A percentile compares a stretch with the other conserved stretches of the same genome.
Conservation (phyloP, 2,888 invertebrate genomes). For the Maniola hyperantus region DNA sequence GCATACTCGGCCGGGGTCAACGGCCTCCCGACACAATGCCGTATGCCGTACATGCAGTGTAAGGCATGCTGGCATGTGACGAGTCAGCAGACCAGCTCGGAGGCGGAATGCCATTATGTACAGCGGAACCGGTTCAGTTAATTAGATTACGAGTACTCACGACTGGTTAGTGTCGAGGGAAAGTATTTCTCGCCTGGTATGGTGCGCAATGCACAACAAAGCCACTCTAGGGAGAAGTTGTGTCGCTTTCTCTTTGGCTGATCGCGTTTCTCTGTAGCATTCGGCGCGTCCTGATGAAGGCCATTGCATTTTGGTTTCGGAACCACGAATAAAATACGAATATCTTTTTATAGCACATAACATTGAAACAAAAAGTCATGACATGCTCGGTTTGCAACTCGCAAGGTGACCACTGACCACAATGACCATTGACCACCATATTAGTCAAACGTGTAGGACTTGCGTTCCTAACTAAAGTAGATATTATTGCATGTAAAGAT, state of each 20-base stretch:
- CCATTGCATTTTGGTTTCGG: too few species aligned
- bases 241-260: neutral
- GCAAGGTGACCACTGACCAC: too few species aligned
- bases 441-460: too few species aligned
- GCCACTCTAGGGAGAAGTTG: neutral
- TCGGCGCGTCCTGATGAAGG: too few species aligned
- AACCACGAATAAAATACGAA: too few species aligned
- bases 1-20: constrained; percentile 10
- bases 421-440: too few species aligned
- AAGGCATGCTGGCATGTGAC: neutral
- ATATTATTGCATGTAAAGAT: too few species aligned
- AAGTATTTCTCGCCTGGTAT: neutral
- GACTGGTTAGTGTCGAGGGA: neutral
- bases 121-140: neutral
- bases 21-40: neutral
- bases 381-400: too few species aligned
- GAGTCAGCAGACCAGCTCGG: neutral
- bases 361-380: too few species aligned
- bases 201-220: neutral
- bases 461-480: too few species aligned
- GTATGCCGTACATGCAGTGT: neutral
- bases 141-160: constrained; percentile 6
- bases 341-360: too few species aligned
- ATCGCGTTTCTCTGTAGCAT: neutral
- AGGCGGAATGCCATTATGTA: neutral